Evolutionary conservation across 2,113 vertebrate species (phyloP), one percentile per base, ranked within the genome.

Genomic region (Cromileptes altivelis): DNA sequence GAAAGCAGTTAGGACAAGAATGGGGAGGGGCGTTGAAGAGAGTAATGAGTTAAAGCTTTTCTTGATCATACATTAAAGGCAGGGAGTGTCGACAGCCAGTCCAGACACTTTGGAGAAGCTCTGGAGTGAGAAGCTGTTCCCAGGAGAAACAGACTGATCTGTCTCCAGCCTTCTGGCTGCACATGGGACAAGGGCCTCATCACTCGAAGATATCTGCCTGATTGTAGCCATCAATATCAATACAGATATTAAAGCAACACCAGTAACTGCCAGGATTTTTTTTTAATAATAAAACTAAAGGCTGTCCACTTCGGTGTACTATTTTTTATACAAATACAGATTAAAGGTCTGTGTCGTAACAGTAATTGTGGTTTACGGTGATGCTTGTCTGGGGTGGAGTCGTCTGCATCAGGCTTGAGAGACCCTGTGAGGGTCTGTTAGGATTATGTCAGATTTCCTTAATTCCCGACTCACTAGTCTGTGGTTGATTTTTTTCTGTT

Each of bases 51-150:
- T 92, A 85, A 91, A 91, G 89, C 88, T 93, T 92, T 88, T 95
- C 93, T 93, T 93, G 93, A 94, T 94, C 93, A 90, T 75, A 94
- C 92, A 91, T 95, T 94, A 95, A 95, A 94, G 93, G 88, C 92
- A 84, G 88, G 88, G 93, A 94, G 92, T 94, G 92, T 93, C 89
- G 90, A 93, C 91, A 93, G 93, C 81, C 69, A 81, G 89, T 88
- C 90, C 90, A 93, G 91, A 93, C 91, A 40, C 89, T 92, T 89
- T 93, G 90, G 93, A 93, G 92, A 91, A 90, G 85, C 91, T 92
- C 85, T 30, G 76, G 73, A 92, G 91, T 81, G 70, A 89, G 85
- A 82, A 81, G 75, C 82, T 47, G 85, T 93, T 91, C 89, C 79
- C 85, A 83, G 88, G 84, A 94, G 88, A 89, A 60, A 49, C 63